Base-by-base conservation (phyloP, 1,140 invertebrate genomes). In the Diorhabda sublineata region DNA sequence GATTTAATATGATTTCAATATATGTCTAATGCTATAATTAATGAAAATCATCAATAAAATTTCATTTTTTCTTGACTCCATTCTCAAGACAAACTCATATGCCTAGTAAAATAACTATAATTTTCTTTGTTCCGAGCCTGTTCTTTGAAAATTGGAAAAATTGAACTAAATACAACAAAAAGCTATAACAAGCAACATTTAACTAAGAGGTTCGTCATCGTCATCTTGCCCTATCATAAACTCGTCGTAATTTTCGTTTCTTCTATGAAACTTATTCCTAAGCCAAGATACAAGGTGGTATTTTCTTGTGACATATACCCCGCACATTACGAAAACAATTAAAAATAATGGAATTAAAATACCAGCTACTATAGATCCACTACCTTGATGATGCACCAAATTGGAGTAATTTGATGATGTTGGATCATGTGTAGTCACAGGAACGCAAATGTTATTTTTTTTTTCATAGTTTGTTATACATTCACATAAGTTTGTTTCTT, bases 201-300 rank as follows among this genome's bases (percentile, higher is more conserved):
- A 64, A 26, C 26, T 26, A 41, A 64, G 63, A 52, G 63, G 63
- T 64, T 70, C 71, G 57, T 68, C 71, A 66, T 77, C 73, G 26
- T 64, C 59, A 67, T 74, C 73, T 57, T 75, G 70, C n/a, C 75
- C 73, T 61, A 76, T 76, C 73, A 76, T 76, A 67, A 76, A 75
- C 63, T 76, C 75, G 64, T 76, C 74, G 65, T 76, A 76, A 60
- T 71, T 76, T 58, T 70, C 68, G 68, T 74, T 75, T 70, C 74
- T 75, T 72, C 71, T 68, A 56, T 67, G 58, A 0, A 75, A 72
- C 45, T 65, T 73, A 45, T 70, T 67, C 58, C 74, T 68, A 7
- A 76, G 59, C 75, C 75, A 74, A 41, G 66, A 69, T 9, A 71
- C 57, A 57, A 76, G 60, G 43, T 76, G 69, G 58, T 74, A 76